Evolutionary conservation across 1,140 invertebrate species (phyloP).

Genomic region (Pomacea maculata): DNA sequence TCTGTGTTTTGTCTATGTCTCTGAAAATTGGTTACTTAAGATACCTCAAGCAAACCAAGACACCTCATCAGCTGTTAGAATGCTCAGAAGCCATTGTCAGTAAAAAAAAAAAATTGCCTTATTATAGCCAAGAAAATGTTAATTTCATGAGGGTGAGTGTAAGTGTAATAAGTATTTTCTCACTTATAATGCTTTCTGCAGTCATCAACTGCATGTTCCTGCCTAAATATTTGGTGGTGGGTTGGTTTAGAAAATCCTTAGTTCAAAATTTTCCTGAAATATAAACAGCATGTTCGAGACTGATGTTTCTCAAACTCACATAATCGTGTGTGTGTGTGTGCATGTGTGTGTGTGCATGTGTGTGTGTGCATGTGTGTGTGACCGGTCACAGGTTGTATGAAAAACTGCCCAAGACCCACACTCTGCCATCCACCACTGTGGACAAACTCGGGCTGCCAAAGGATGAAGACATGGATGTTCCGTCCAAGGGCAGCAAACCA

Average conservation of each 20-base stretch:
- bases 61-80: too few relatives aligned
- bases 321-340: background rate
- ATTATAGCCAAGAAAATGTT: too few relatives aligned
- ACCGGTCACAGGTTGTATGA: constrained; percentile 8
- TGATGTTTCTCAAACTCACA: background rate
- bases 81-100: too few relatives aligned
- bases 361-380: constrained; percentile 6
- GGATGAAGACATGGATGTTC: background rate
- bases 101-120: too few relatives aligned
- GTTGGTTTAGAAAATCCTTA: too few relatives aligned
- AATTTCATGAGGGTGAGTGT: too few relatives aligned
- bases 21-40: too few relatives aligned
- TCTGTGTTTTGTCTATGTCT: too few relatives aligned
- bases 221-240: background rate
- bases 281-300: too few relatives aligned
- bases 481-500: background rate
- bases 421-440: background rate
- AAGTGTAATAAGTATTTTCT: background rate
- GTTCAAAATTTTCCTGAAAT: too few relatives aligned
- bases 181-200: background rate
- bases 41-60: too few relatives aligned
- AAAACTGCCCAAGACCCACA: constrained; percentile 9
- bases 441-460: background rate
- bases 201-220: background rate
- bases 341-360: constrained; percentile 9